phyloP scores from a whole-genome alignment of 2,888 invertebrate genomes.

The Oscheius sp. region DNA sequence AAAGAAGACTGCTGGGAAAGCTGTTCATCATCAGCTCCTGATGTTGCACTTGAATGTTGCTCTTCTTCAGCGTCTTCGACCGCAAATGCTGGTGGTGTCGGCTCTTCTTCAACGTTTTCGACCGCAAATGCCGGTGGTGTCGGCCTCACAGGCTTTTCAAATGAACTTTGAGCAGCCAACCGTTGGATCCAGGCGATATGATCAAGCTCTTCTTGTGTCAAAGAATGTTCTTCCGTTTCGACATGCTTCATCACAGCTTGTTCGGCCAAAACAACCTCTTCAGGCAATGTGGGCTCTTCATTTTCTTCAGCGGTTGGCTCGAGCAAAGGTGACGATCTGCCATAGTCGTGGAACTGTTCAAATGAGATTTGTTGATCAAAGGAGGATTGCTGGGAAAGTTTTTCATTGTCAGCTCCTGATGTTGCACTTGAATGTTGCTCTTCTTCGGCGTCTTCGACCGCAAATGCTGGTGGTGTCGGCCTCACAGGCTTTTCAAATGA shows the following conservation, averaged over 20 bases:
- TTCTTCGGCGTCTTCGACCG: not conserved
- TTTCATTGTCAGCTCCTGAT: not conserved
- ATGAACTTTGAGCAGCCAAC: constrained; percentile 42
- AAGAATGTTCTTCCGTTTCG: not conserved
- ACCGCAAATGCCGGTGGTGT: not conserved
- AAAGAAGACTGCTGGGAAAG: constrained; percentile 37
- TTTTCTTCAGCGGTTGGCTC: not conserved
- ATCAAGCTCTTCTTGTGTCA: constrained; percentile 22
- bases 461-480: not conserved
- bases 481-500: constrained; percentile 40
- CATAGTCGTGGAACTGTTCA: not conserved
- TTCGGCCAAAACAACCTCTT: not conserved
- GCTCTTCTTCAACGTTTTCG: not conserved
- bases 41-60: constrained; percentile 36
- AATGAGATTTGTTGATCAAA: not conserved
- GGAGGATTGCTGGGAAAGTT: not conserved
- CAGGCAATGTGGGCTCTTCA: not conserved
- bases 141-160: constrained; percentile 35
- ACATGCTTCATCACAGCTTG: not conserved
- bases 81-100: constrained; percentile 21
- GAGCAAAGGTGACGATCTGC: not conserved
- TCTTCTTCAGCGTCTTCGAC: constrained; percentile 37
- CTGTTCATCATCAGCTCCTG: constrained; percentile 44
- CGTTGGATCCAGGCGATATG: constrained; percentile 44
- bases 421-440: constrained; percentile 14